These are phyloP conservation scores for Whitmania pigra DNA, from an alignment of 1,140 invertebrate genomes.

Conservation along the genomic window DNA sequence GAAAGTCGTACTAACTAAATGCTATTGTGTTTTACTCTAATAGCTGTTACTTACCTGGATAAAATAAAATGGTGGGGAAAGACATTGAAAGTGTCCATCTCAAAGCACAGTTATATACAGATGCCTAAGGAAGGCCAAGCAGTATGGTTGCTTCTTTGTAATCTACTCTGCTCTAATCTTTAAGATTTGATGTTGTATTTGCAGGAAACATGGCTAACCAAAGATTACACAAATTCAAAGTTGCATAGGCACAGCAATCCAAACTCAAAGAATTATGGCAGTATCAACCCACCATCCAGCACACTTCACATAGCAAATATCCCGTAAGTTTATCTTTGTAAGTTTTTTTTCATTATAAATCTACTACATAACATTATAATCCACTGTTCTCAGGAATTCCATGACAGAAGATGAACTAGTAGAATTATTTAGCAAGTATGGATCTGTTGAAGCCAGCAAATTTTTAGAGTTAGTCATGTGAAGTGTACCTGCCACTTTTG, in stretches of 20 bases:
- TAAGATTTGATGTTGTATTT: neutral
- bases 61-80: conserved; percentile 91
- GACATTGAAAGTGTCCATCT: conserved; percentile 86
- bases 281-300: conserved; percentile 25
- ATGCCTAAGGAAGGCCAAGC: conserved; percentile 96
- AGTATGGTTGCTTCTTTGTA: conserved; percentile 2
- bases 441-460: conserved; percentile 44
- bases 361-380: neutral
- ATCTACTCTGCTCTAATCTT: neutral
- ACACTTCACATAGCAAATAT: conserved; percentile 25
- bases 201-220: conserved; percentile 13
- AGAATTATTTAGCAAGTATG: conserved; percentile 36
- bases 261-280: conserved; percentile 21
- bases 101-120: conserved; percentile 93
- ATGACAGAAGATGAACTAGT: conserved; percentile 23
- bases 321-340: conserved; percentile 2
- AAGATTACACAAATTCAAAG: conserved; percentile 21
- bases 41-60: conserved; percentile 94
- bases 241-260: conserved; percentile 23
- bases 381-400: conserved; percentile 20
- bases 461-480: conserved; percentile 48
- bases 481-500: neutral
- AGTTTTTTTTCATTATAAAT: neutral
- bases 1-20: neutral
- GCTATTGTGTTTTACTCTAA: neutral